Evolutionary conservation across 2,797 vertebrate genomes (phyloP).

Genomic region (Squalus acanthias): DNA sequence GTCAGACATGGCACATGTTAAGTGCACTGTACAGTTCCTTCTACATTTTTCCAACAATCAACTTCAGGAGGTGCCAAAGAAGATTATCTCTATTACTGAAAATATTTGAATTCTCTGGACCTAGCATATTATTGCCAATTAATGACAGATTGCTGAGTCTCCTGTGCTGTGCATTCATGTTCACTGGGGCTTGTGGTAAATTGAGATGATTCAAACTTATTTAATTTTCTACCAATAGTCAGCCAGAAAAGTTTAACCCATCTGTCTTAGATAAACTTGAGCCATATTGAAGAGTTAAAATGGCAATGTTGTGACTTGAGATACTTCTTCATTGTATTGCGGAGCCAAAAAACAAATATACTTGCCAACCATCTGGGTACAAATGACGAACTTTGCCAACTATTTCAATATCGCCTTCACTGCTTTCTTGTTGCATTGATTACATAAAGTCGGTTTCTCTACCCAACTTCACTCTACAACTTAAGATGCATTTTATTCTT

Average conservation of each 20-base stretch:
- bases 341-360: neutral
- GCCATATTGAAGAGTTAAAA: neutral
- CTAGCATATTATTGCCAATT: neutral
- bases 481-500: neutral
- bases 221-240: neutral
- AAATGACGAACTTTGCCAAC: neutral
- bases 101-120: neutral
- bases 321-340: neutral
- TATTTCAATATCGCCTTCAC: neutral
- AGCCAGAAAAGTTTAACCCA: neutral
- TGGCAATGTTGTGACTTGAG: neutral
- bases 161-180: neutral
- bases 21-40: neutral
- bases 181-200: neutral
- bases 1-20: neutral
- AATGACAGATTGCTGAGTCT: neutral
- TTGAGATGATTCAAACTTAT: neutral
- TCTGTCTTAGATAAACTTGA: neutral
- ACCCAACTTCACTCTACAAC: neutral
- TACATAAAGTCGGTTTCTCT: neutral
- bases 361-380: too few relatives aligned
- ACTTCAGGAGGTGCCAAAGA: neutral
- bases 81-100: neutral
- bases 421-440: neutral
- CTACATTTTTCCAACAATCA: neutral